Base-by-base conservation (phyloP, 2,888 invertebrate species). In the Ctena decussata region DNA sequence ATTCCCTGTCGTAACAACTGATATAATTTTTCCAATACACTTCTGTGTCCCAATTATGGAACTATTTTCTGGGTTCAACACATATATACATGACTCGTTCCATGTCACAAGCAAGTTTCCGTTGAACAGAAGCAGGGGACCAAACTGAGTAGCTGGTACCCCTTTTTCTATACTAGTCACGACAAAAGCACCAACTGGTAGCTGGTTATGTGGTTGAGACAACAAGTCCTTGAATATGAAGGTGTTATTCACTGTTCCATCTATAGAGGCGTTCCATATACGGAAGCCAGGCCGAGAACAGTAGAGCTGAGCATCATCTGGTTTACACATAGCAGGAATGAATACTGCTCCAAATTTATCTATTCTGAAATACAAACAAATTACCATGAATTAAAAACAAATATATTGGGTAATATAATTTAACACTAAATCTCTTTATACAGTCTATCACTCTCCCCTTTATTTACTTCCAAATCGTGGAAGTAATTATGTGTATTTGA, bases 251-350 rank as follows among this genome's bases (percentile, higher is more conserved):
- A 99, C 98, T 86, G 97, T 97, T 0, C 98, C 98, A 44, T 96
- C 95, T 32, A 96, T 95, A 96, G 97, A 97, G 0, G 98, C 97
- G 82, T 98, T 96, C 98, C 98, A 99, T 91, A 98, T 96, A 53
- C 98, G 96, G 84, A 98, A 96, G 11, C 98, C 98, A 27, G 98
- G 98, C 41, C 98, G 97, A 76, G 97, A 97, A 93, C 98, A 97
- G 96, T 97, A 98, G 77, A 98, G 96, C 77, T 97, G 96, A 41
- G 96, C 92, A 80, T 95, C 94, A 94, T 80, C 96, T 95, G 91
- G 96, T 94, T 96, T 96, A 96, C 93, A 94, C 84, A 97, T 93
- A 95, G 97, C 95, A 95, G 96, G 87, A 77, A 96, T 96, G 92
- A 97, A 97, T 74, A 96, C 96, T 30, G 97, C 97, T 65, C 97